A percentile compares a stretch with the other conserved stretches of the same genome.
These are phyloP conservation scores for Nyctibius grandis DNA, from an alignment of 2,797 vertebrate genomes.

Conservation along the genomic window DNA sequence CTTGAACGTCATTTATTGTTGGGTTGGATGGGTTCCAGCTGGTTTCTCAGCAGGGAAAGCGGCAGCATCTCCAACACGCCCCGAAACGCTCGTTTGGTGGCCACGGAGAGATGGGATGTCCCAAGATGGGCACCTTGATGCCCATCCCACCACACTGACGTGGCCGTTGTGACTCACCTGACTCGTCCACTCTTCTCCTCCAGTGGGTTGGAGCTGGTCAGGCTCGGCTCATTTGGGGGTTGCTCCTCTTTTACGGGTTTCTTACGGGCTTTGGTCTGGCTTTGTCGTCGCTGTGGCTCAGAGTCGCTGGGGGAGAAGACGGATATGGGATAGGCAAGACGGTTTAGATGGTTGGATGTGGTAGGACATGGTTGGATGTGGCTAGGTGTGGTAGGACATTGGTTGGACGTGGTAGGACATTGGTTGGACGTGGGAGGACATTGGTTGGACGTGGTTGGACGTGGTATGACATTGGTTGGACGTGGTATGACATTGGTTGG, in stretches of 20 bases:
- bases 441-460: too few species aligned
- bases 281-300: neutral
- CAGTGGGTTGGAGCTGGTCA: fast-evolving
- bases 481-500: neutral
- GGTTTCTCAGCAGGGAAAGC: neutral
- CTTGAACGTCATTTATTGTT: too few species aligned
- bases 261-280: neutral
- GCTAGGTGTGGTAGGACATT: neutral
- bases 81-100: neutral
- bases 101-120: neutral
- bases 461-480: neutral
- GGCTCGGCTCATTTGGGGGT: fast-evolving
- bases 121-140: neutral
- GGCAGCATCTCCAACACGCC: neutral
- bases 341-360: neutral
- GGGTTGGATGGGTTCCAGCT: neutral
- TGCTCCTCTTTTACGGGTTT: neutral
- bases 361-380: too few species aligned
- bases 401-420: too few species aligned
- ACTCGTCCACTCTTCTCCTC: neutral
- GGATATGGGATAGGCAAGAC: fast-evolving
- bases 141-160: fast-evolving
- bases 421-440: neutral
- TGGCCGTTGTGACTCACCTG: fast-evolving
- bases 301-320: neutral